Evolutionary conservation across 1,140 invertebrate genomes (phyloP), one percentile per base, ranked within the genome.

Genomic region (Drosophila suzukii): DNA sequence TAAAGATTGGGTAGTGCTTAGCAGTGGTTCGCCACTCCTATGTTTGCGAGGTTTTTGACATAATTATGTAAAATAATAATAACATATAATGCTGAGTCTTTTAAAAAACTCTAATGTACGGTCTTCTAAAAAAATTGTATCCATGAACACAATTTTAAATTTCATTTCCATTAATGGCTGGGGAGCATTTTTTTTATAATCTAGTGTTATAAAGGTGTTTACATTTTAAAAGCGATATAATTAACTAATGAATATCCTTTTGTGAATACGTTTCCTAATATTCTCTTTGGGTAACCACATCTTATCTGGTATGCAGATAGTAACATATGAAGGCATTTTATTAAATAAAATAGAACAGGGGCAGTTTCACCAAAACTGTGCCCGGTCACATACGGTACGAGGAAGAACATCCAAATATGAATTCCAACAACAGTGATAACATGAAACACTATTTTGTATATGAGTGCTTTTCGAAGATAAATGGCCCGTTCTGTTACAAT

Each of bases 321-420:
- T 17, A 98, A 93, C 73, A 99, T 94, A 92, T 99, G 99, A 47
- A 98, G 94, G 91, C 98, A 99, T 93, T 99, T 99, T 13, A 98
- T 95, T 94, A 99, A 96, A 91, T 99, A 99, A 96, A 97, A 99
- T 78, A 99, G 95, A 92, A 98, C 97, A 7, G 97, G 98, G 7
- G 97, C 96, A 10, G 95, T 96, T 95, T 92, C 60, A 95, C 97
- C 93, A 98, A 99, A 92, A 94, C 95, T 89, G 96, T 96, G 96
- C 83, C 97, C 96, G 6, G 98, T 99, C 10, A 98, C 96, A 41
- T 95, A 95, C 0, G 98, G 98, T 50, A 99, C 94, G 47, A 98
- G 94, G 71, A 99, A 98, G 92, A 99, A 99, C 95, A 99, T 97
- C 97, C 98, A 99, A 53, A 98, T 94, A 92, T 99, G 98, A 27